Conservation (phyloP, 2,113 vertebrate genomes). For the Ageneiosus marmoratus region DNA sequence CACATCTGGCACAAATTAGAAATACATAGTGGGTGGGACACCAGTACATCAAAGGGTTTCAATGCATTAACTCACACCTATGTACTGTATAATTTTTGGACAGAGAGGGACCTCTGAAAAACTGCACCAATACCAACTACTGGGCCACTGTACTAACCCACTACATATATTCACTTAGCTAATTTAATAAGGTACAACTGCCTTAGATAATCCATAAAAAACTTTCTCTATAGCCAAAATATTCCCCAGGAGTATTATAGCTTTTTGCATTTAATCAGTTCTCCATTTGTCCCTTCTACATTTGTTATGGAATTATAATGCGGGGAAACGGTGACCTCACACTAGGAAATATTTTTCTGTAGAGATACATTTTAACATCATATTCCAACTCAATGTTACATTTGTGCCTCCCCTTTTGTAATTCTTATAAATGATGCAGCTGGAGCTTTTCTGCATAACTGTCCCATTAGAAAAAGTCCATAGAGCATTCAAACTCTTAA, state of each 20-base stretch:
- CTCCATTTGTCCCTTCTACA: slow-evolving; percentile 3
- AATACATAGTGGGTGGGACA: no score
- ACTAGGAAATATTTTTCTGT: slow-evolving; percentile 2
- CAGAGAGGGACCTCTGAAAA: no score
- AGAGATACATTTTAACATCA: neutral
- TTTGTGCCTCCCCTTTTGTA: neutral
- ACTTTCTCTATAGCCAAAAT: neutral
- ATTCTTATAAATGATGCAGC: neutral
- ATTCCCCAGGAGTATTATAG: neutral
- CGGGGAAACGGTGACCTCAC: neutral
- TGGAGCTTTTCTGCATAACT: no score
- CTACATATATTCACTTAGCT: neutral
- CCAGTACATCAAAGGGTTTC: no score
- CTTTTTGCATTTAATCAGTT: neutral
- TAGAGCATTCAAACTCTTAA: neutral
- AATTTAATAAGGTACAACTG: neutral
- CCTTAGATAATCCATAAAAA: neutral
- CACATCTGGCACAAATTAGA: no score
- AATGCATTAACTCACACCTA: no score
- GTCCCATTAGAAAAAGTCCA: neutral
- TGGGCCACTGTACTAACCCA: neutral
- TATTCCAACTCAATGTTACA: neutral
- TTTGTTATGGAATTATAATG: neutral
- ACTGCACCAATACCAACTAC: no score
- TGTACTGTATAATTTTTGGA: no score